phyloP scores from a whole-genome alignment of 2,113 vertebrate species.

The Cichladusa arquata region DNA sequence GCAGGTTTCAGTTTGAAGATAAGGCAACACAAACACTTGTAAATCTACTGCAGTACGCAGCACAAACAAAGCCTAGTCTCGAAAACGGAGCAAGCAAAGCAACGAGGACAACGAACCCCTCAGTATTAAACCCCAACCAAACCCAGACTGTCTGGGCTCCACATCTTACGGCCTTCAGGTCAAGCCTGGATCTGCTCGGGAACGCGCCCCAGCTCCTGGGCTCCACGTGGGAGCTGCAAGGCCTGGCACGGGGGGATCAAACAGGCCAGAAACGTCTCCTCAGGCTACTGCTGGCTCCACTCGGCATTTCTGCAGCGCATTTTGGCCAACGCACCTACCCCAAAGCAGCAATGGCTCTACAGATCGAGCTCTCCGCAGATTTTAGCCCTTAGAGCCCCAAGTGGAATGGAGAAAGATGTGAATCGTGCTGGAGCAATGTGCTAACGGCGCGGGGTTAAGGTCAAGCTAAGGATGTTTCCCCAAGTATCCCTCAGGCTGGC shows the following conservation, averaged over 20 bases:
- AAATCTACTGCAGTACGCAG: background rate
- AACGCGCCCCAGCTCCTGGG: background rate
- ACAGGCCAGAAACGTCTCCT: background rate
- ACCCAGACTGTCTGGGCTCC: background rate
- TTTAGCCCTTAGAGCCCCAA: background rate
- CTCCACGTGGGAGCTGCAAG: background rate
- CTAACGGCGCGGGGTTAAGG: background rate
- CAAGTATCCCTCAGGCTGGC: rapidly evolving
- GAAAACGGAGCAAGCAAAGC: background rate
- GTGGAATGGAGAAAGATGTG: background rate
- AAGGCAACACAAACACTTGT: background rate
- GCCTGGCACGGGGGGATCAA: background rate
- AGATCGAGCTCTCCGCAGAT: background rate
- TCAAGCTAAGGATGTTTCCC: too few relatives aligned
- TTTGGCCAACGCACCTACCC: background rate
- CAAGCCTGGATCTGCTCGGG: background rate
- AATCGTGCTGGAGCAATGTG: background rate
- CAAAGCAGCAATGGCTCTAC: too few relatives aligned
- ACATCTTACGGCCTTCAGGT: background rate
- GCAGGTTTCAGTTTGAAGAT: background rate
- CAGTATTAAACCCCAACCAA: background rate
- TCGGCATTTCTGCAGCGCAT: background rate
- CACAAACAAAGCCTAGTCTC: background rate
- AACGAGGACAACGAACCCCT: too few relatives aligned
- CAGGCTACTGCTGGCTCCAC: background rate